Evolutionary conservation across 1,140 invertebrate genomes (phyloP).

Genomic region (Maconellicoccus hirsutus): DNA sequence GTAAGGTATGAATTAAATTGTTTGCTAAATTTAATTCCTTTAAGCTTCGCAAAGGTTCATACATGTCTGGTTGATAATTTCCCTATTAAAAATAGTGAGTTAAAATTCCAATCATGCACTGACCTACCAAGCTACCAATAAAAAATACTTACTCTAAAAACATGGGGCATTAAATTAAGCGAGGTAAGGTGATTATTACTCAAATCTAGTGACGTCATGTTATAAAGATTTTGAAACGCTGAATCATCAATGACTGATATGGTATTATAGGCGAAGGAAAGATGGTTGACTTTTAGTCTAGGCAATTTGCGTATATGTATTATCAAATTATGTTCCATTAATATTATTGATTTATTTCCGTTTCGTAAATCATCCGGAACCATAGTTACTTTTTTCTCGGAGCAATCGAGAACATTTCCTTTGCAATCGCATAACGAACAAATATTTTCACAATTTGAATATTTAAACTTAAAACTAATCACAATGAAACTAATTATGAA

Average conservation of each 20-base stretch:
- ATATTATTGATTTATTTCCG: not conserved
- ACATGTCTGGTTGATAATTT: conserved; percentile 41
- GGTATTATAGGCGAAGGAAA: conserved; percentile 38
- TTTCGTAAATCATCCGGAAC: not conserved
- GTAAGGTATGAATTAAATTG: conserved; percentile 51
- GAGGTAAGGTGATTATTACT: conserved; percentile 51
- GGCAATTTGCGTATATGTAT: conserved; percentile 14
- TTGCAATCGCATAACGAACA: not conserved
- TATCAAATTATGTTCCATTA: not conserved
- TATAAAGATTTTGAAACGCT: conserved; percentile 49
- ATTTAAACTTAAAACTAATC: too few relatives aligned
- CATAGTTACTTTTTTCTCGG: not conserved
- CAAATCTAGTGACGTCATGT: conserved; percentile 50
- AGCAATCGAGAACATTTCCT: not conserved
- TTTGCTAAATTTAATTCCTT: conserved; percentile 47
- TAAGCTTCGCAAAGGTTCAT: conserved; percentile 48
- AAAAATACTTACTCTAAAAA: conserved; percentile 47
- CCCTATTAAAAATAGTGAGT: conserved; percentile 47
- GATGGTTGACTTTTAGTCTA: conserved; percentile 29
- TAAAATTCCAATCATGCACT: too few relatives aligned
- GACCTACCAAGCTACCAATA: too few relatives aligned
- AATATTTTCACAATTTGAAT: not conserved
- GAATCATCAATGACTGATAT: conserved; percentile 45
- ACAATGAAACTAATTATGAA: too few relatives aligned
- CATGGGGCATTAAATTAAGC: conserved; percentile 43